Base-by-base conservation (phyloP, 2,888 invertebrate genomes). In the Thecophora atra region DNA sequence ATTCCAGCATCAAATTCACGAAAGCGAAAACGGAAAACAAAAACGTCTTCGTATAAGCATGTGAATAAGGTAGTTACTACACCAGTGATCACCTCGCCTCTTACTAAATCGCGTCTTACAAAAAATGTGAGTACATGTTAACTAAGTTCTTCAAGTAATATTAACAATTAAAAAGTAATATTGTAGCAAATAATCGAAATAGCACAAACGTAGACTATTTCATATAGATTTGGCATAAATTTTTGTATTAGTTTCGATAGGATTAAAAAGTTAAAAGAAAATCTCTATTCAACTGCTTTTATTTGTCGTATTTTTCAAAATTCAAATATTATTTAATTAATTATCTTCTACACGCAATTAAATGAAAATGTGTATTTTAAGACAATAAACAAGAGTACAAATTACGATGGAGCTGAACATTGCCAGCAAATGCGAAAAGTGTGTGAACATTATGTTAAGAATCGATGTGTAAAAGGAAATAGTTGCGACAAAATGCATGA, bases 401-500 rank as follows among this genome's bases (percentile, higher is more conserved):
- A 24, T 58, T 4, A 17, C 15, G 8, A 58, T 5, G 30, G 21
- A 1, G 54, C 3, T n/a, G 21, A 21, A 54, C 19, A 54, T 54
- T 19, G 0, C 13, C 6, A 3, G 8, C 26, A 60, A 60, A 63
- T 17, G 1, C 91, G 94, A 89, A 97, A 97, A 87, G 87, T 97
- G 11, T 98, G 98, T 87, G 97, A 97, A 88, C 97, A 96, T 87
- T 97, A 97, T 87, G 87, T 96, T 76, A 94, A 94, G 91, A 95
- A 95, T 78, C 94, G 94, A 85, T 98, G 98, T 88, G 75, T 94
- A 69, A 97, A 96, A 87, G 92, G 95, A 83, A 95, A 95, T 79
- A 94, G 94, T 86, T 98, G 98, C 87, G 89, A 94, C 24, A 98
- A 95, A 85, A 93, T 97, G 93, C 98, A 98, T 87, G 91, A 93